These are phyloP conservation scores for Oreortyx pictus DNA, from an alignment of 2,797 vertebrate species.

Conservation along the genomic window DNA sequence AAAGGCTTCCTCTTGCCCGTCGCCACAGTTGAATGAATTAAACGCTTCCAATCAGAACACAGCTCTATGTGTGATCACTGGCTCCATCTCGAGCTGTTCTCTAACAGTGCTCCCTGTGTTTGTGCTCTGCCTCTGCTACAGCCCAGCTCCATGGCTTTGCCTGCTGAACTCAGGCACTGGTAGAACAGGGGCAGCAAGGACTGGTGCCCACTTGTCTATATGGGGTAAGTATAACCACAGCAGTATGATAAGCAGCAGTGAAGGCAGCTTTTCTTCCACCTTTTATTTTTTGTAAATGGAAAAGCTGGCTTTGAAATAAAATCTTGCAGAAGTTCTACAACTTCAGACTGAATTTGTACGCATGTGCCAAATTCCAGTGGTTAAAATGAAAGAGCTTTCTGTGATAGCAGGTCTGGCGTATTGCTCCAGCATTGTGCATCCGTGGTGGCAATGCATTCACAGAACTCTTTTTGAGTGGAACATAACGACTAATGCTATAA, in stretches of 20 bases:
- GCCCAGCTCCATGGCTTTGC: accelerated
- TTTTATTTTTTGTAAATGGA: neutral
- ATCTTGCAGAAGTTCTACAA: neutral
- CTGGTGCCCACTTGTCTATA: accelerated
- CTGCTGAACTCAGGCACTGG: neutral
- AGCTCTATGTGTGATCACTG: neutral
- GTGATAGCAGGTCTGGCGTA: neutral
- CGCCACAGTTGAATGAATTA: neutral
- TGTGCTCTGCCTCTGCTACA: neutral
- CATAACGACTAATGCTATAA: neutral
- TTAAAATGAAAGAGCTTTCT: neutral
- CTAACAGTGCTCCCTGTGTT: neutral
- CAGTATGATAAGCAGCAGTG: neutral
- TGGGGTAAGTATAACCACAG: neutral
- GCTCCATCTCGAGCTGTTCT: neutral
- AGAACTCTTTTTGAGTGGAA: neutral
- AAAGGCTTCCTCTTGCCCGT: neutral
- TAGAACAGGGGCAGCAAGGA: neutral
- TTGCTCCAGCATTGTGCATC: neutral
- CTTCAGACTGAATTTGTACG: neutral
- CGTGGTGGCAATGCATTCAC: neutral
- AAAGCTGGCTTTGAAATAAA: neutral
- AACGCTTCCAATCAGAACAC: neutral
- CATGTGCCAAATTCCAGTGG: neutral
- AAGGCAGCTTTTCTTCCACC: neutral